Evolutionary conservation across 2,797 vertebrate genomes (phyloP).

Genomic region (Dermochelys coriacea): DNA sequence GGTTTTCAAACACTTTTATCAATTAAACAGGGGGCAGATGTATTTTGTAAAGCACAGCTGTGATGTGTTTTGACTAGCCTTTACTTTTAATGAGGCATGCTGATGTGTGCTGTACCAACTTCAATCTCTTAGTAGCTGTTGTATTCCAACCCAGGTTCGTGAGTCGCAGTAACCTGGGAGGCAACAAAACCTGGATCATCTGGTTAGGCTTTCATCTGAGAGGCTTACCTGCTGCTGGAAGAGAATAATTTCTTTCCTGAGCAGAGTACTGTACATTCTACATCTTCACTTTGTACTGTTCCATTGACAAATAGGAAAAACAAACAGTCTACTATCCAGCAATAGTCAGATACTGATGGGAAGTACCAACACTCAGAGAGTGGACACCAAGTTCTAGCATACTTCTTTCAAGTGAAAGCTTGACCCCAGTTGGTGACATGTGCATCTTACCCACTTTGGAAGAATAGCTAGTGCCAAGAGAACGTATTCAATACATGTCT

Average conservation of each 20-base stretch:
- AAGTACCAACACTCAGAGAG: background rate
- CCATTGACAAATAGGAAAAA: background rate
- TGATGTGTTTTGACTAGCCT: background rate
- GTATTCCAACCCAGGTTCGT: background rate
- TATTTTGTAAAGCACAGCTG: background rate
- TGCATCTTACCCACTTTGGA: background rate
- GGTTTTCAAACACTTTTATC: background rate
- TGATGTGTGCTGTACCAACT: background rate
- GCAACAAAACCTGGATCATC: background rate
- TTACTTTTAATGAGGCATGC: background rate
- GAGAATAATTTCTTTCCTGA: background rate
- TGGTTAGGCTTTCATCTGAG: background rate
- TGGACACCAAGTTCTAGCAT: background rate
- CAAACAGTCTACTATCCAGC: background rate
- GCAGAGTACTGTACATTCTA: background rate
- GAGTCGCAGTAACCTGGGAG: background rate
- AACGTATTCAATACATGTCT: background rate
- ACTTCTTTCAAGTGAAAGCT: background rate
- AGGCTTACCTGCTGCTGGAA: background rate
- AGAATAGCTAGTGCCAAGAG: background rate
- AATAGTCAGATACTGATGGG: background rate
- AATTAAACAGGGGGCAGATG: background rate
- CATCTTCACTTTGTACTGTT: background rate
- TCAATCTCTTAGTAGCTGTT: background rate
- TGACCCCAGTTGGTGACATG: background rate